Evolutionary conservation across 2,888 invertebrate species (phyloP).

Genomic region (Athalia circularis): DNA sequence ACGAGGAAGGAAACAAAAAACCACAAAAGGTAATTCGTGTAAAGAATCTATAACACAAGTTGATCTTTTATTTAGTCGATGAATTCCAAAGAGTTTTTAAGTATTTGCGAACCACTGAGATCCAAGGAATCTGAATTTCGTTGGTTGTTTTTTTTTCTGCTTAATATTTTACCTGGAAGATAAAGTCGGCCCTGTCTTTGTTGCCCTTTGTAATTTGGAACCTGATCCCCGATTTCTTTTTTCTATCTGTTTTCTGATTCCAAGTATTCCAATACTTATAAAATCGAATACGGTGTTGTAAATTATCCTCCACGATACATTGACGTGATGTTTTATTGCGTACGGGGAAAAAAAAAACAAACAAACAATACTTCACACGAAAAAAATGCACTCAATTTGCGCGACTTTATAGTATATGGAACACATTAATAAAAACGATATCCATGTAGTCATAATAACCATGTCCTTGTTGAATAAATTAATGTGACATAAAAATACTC

Average conservation of each 20-base stretch:
- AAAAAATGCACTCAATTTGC: too few species aligned
- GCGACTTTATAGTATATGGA: neutral
- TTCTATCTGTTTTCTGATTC: neutral
- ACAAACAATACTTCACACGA: too few species aligned
- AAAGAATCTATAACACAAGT: too few species aligned
- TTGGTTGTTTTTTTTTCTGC: neutral
- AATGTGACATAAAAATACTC: constrained; percentile 55
- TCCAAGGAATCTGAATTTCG: neutral
- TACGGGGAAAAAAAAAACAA: too few species aligned
- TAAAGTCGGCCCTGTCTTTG: neutral
- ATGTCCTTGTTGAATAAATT: neutral
- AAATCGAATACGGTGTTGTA: too few species aligned
- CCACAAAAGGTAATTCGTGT: too few species aligned
- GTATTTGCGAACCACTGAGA: constrained; percentile 20
- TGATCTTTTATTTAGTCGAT: too few species aligned
- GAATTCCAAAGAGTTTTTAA: neutral
- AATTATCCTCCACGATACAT: too few species aligned
- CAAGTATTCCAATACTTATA: neutral
- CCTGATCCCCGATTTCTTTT: neutral
- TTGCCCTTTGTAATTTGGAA: constrained; percentile 2
- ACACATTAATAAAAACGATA: neutral
- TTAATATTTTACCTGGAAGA: constrained; percentile 30
- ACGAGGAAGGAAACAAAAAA: too few species aligned
- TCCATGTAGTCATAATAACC: neutral
- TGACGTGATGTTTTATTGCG: too few species aligned